These are phyloP conservation scores for Paracanthobrama guichenoti DNA, from an alignment of 2,113 vertebrate species.

Conservation along the genomic window DNA sequence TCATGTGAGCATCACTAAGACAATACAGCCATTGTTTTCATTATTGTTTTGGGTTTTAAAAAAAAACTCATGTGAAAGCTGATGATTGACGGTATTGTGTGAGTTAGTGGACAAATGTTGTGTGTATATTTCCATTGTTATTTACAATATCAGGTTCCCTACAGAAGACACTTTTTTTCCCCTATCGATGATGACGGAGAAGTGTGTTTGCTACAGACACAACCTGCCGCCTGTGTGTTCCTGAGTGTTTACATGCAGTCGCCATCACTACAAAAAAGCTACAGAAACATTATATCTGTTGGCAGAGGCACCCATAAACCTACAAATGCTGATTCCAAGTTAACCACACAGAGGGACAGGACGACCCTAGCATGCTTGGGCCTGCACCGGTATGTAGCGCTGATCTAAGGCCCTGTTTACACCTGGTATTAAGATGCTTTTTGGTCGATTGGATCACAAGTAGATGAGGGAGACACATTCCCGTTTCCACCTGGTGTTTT, in stretches of 20 bases:
- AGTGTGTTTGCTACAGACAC: conserved; percentile 60
- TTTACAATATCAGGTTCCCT: conserved; percentile 62
- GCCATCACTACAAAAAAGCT: conserved; percentile 68
- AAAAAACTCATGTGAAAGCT: neutral
- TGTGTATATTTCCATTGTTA: conserved; percentile 49
- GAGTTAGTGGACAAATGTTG: neutral
- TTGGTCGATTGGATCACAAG: too few relatives aligned
- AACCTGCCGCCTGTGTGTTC: conserved; percentile 39
- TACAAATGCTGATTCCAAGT: neutral
- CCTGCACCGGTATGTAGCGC: neutral
- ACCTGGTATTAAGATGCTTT: too few relatives aligned
- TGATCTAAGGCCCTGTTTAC: neutral
- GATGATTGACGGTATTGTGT: conserved; percentile 3
- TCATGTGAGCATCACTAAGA: conserved; percentile 7
- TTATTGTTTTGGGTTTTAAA: neutral
- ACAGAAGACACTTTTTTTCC: conserved; percentile 71
- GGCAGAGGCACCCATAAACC: conserved; percentile 21
- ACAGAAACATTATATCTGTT: conserved; percentile 64
- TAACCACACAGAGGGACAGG: neutral
- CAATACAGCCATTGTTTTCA: conserved; percentile 46
- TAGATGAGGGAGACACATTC: too few relatives aligned
- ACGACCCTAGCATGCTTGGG: conserved; percentile 23
- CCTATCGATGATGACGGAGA: conserved; percentile 69
- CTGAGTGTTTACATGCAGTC: conserved; percentile 61
- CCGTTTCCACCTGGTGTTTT: too few relatives aligned